phyloP scores from a whole-genome alignment of 2,797 vertebrate species.

The Peromyscus aztecus region DNA sequence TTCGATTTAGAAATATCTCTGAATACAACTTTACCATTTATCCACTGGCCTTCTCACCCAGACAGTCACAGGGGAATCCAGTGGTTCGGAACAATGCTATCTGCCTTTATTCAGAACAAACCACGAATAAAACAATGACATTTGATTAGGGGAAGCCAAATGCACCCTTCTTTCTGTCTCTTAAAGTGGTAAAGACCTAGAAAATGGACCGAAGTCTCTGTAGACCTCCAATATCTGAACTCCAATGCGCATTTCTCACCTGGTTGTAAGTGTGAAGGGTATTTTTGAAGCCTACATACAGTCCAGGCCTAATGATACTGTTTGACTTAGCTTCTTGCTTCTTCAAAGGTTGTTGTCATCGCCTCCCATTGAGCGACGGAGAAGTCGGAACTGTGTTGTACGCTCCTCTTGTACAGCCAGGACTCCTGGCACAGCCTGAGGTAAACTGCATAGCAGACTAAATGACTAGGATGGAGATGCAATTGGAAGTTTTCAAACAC shows the following conservation, averaged over 20 bases:
- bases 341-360: neutral
- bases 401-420: neutral
- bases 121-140: neutral
- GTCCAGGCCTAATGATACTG: neutral
- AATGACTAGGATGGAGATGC: neutral
- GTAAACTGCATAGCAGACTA: neutral
- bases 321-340: neutral
- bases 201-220: neutral
- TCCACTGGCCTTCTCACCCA: neutral
- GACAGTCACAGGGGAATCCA: neutral
- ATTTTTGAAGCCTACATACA: neutral
- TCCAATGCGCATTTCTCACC: neutral
- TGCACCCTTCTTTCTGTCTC: neutral
- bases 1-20: neutral
- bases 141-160: neutral
- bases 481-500: neutral
- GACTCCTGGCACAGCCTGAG: neutral
- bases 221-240: neutral
- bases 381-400: neutral
- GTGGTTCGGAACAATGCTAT: neutral
- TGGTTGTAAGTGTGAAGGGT: neutral
- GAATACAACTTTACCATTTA: neutral
- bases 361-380: neutral
- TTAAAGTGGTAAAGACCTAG: neutral
- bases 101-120: neutral